Base-by-base conservation (phyloP, 2,113 vertebrate genomes). In the Hypanus sabinus region DNA sequence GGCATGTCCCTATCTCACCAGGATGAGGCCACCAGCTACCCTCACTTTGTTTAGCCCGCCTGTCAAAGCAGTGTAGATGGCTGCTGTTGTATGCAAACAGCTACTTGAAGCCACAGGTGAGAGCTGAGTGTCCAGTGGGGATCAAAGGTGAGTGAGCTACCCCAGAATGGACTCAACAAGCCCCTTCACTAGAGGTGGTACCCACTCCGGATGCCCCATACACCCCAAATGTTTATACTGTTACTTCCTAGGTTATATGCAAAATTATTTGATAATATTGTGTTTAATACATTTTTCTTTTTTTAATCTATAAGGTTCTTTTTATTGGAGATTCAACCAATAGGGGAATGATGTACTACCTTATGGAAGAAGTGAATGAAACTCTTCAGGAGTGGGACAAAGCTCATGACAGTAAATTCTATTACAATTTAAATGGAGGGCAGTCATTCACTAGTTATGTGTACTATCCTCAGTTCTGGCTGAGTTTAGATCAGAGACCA, bases 261-360 rank as follows among this genome's bases (percentile, higher is more conserved):
- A 12, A 30, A 33, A 80, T 36, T 80, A 57, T 85, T 83, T n/a
- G 24, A n/a, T 12, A 3, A n/a, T 46, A 27, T 83, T 38, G 94
- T 22, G 94, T 95, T 22, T 85, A 5, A 94, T 94, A 24, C 94
- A 14, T 94, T 77, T 95, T 95, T 95, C 95, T 94, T 94, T 90
- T 94, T 90, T 93, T 93, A 0, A 83, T 95, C 94, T 94, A 65
- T 7, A 94, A 99, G 99, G 96, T 99, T 95, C 95, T 99, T 96
- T 99, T 99, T 94, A 98, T 99, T 85, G 99, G 99, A 0, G 99
- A 99, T 95, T 99, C 99, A 36, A 99, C 99, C 94, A 99, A 99
- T 95, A 97, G 99, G 62, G 99, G 99, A 24, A 99, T 99, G 96
- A 99, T 99, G 99, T 99, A 98, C 95, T 99, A 99, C 95, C 96